phyloP scores from a whole-genome alignment of 2,113 vertebrate genomes.

The Dunckerocampus dactyliophorus region DNA sequence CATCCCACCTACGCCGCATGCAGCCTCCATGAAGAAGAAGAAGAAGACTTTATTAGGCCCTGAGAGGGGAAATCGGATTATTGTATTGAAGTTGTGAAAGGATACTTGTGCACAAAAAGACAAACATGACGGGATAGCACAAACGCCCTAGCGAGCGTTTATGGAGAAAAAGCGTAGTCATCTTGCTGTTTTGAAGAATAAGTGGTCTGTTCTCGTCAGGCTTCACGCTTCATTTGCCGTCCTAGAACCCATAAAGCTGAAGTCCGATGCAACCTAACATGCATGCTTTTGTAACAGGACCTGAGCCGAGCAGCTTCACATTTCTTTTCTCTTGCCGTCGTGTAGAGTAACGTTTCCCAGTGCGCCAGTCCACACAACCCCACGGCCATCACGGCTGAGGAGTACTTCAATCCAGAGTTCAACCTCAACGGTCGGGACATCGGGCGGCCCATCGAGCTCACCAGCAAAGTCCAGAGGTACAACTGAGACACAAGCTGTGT shows the following conservation, averaged over 20 bases:
- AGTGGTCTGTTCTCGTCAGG: neutral
- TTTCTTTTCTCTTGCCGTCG: slow-evolving; percentile 13
- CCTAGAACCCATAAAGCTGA: too few species aligned
- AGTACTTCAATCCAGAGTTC: slow-evolving; percentile 78
- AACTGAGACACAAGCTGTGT: neutral
- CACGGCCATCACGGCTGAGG: slow-evolving; percentile 77
- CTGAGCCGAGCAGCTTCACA: neutral
- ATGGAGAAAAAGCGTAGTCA: too few species aligned
- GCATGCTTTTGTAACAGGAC: neutral
- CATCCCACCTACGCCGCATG: slow-evolving; percentile 6
- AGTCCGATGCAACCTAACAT: neutral
- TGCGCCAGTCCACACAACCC: slow-evolving; percentile 79
- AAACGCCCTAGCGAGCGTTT: too few species aligned
- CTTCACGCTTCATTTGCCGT: neutral
- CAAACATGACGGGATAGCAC: too few species aligned
- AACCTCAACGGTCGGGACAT: slow-evolving; percentile 75
- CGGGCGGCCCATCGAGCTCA: slow-evolving; percentile 75
- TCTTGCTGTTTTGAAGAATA: neutral
- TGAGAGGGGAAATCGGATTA: neutral
- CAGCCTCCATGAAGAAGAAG: neutral
- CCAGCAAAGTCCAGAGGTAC: slow-evolving; percentile 78
- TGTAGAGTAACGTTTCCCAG: slow-evolving; percentile 76
- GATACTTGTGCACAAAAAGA: too few species aligned
- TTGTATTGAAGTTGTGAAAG: neutral
- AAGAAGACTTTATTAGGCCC: neutral